Evolutionary conservation across 2,888 invertebrate genomes (phyloP).

Genomic region (Itoplectis maculator): DNA sequence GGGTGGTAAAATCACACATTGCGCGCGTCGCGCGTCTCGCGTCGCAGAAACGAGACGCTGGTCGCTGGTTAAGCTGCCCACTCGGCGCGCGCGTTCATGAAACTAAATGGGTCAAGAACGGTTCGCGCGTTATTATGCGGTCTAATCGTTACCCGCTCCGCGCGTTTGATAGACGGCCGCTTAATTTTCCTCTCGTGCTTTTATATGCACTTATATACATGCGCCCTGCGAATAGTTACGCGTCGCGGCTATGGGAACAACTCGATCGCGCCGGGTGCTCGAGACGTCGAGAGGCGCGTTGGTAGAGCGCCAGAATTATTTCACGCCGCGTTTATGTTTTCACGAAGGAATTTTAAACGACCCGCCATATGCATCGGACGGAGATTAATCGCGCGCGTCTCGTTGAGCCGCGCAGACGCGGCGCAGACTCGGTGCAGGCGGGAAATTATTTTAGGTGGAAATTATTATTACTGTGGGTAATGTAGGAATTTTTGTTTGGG

Average conservation of each 20-base stretch:
- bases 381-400: slow-evolving; percentile 15
- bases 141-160: slow-evolving; percentile 64
- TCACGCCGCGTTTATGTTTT: slow-evolving; percentile 32
- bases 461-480: neutral
- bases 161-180: slow-evolving; percentile 66
- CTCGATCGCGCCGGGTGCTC: slow-evolving; percentile 28
- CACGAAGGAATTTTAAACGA: neutral
- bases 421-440: slow-evolving; percentile 5
- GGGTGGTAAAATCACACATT: slow-evolving; percentile 44
- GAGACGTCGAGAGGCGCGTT: slow-evolving; percentile 35
- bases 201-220: too few species aligned
- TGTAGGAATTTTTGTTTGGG: neutral
- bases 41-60: slow-evolving; percentile 32
- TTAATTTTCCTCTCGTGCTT: slow-evolving; percentile 63
- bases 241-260: neutral
- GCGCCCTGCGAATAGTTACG: slow-evolving; percentile 15
- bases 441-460: neutral
- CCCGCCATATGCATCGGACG: slow-evolving; percentile 36
- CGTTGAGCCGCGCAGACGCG: slow-evolving; percentile 10
- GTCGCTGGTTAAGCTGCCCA: slow-evolving; percentile 39
- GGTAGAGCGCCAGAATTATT: slow-evolving; percentile 59
- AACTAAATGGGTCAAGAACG: slow-evolving; percentile 80
- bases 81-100: slow-evolving; percentile 74
- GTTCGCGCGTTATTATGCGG: slow-evolving; percentile 61
- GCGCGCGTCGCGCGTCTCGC: slow-evolving; percentile 36